Evolutionary conservation across 2,888 invertebrate species (phyloP).

Genomic region (Thymelicus sylvestris): DNA sequence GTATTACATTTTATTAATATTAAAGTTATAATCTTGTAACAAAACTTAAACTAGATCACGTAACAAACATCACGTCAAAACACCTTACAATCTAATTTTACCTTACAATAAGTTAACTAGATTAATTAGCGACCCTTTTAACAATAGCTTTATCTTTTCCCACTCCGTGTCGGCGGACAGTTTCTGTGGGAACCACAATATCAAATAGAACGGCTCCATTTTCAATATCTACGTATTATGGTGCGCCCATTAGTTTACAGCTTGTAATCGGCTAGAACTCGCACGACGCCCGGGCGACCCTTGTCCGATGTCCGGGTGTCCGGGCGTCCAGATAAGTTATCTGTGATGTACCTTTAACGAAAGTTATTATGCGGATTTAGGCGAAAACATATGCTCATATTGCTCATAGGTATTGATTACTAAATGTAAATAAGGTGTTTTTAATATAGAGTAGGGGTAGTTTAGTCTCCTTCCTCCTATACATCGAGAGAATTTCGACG

Average conservation of each 20-base stretch:
- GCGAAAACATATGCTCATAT: too few species aligned
- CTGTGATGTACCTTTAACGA: neutral
- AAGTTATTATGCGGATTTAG: too few species aligned
- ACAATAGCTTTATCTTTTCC: slow-evolving; percentile 1
- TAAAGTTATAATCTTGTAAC: neutral
- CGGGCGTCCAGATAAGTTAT: neutral
- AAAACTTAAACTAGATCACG: neutral
- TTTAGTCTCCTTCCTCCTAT: too few species aligned
- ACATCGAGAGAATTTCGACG: too few species aligned
- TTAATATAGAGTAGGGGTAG: too few species aligned
- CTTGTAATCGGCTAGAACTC: slow-evolving; percentile 14
- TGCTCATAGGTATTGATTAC: too few species aligned
- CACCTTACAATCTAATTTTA: neutral
- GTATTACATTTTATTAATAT: too few species aligned
- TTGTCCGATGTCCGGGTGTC: too few species aligned
- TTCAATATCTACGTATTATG: slow-evolving; percentile 29
- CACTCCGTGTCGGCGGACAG: neutral
- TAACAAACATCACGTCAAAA: neutral
- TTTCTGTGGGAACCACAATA: slow-evolving; percentile 14
- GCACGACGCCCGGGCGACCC: neutral
- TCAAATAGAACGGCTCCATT: slow-evolving; percentile 18
- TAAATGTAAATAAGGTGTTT: too few species aligned
- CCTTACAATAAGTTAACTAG: neutral
- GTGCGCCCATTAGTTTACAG: slow-evolving; percentile 13
- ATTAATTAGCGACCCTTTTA: slow-evolving; percentile 9